A percentile compares a stretch with the other conserved stretches of the same genome.
Evolutionary conservation across 2,113 vertebrate species (phyloP).

Genomic region (Glaucomys volans): DNA sequence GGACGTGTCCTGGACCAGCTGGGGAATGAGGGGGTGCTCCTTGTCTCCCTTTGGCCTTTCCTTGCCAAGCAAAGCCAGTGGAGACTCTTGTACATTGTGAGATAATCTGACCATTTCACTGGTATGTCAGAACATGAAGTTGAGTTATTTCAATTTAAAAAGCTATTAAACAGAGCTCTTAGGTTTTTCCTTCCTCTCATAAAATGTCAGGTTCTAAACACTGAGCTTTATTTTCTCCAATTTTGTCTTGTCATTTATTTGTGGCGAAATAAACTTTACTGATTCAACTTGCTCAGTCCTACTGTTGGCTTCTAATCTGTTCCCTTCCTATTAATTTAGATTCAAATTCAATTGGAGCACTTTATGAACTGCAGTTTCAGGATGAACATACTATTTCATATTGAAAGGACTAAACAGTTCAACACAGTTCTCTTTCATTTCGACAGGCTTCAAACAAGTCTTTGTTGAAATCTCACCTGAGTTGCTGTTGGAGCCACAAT

Average conservation of each 20-base stretch:
- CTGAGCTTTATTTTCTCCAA: neutral
- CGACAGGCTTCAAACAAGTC: neutral
- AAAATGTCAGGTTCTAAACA: neutral
- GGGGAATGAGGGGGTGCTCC: neutral
- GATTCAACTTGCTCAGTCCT: neutral
- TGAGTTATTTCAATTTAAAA: constrained; percentile 23
- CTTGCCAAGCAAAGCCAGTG: neutral
- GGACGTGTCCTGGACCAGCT: neutral
- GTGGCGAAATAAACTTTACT: constrained; percentile 36
- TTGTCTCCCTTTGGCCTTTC: neutral
- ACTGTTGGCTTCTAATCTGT: constrained; percentile 17
- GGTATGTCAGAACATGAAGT: neutral
- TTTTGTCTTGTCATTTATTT: constrained; percentile 29
- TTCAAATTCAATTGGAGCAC: neutral
- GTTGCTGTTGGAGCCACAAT: neutral
- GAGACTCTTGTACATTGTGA: neutral
- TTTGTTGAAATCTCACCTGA: constrained; percentile 47
- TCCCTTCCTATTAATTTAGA: constrained; percentile 21
- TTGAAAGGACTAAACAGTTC: neutral
- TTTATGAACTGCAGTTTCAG: neutral
- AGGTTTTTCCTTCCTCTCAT: neutral
- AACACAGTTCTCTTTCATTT: constrained; percentile 16
- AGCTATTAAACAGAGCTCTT: neutral
- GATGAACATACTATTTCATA: neutral
- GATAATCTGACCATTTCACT: neutral